phyloP scores from a whole-genome alignment of 1,140 invertebrate species.

The Sarcophaga peregrina region DNA sequence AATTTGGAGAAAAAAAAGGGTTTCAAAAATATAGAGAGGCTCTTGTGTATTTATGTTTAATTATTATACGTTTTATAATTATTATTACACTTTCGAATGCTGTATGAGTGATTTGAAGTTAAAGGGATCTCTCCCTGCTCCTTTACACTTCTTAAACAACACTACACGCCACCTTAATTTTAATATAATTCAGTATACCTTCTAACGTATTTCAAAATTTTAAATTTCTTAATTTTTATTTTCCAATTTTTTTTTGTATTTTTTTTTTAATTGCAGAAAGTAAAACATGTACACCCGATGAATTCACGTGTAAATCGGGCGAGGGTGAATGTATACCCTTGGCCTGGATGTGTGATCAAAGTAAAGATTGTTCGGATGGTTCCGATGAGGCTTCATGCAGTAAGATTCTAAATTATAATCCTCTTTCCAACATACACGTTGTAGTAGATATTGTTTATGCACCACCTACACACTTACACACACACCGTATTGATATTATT shows the following conservation, averaged over 20 bases:
- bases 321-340: slow-evolving; percentile 87
- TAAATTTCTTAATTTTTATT: background rate
- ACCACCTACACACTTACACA: background rate
- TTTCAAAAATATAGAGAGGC: too few species aligned
- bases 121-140: too few species aligned
- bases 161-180: background rate
- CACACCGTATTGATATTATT: too few species aligned
- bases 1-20: too few species aligned
- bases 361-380: slow-evolving; percentile 86
- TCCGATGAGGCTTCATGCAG: slow-evolving; percentile 91
- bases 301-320: slow-evolving; percentile 84
- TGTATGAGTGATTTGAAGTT: background rate
- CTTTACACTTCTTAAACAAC: too few species aligned
- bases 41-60: too few species aligned
- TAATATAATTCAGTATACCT: background rate
- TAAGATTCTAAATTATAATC: slow-evolving; percentile 70
- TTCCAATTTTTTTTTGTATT: background rate
- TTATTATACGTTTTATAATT: background rate
- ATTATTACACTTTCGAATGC: background rate
- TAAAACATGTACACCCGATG: slow-evolving; percentile 84
- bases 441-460: background rate
- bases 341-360: slow-evolving; percentile 92
- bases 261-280: slow-evolving; percentile 71
- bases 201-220: background rate
- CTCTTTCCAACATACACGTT: background rate